Percentiles rank a stretch among this genome's conserved stretches.
phyloP scores from a whole-genome alignment of 2,888 invertebrate genomes.

The Prenolepis imparis region DNA sequence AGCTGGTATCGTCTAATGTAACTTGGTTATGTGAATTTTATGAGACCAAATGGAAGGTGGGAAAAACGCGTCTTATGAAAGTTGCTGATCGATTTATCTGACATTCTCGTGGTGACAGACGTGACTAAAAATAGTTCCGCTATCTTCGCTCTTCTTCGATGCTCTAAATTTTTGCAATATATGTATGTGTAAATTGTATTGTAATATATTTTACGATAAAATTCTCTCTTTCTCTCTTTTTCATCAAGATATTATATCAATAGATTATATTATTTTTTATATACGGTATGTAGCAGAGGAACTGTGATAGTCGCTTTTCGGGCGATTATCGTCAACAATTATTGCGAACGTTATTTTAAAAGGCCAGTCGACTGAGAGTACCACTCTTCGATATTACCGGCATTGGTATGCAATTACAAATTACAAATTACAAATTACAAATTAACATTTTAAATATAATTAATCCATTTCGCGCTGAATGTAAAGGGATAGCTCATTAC shows the following conservation, averaged over 20 bases:
- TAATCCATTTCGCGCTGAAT: slow-evolving; percentile 13
- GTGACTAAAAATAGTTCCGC: slow-evolving; percentile 40
- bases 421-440: slow-evolving; percentile 31
- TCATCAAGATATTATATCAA: neutral
- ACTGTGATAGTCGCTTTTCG: neutral
- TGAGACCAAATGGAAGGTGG: slow-evolving; percentile 54
- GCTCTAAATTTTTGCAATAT: neutral
- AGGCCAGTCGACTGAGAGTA: neutral
- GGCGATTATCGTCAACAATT: neutral
- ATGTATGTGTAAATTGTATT: neutral
- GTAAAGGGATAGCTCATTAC: slow-evolving; percentile 13
- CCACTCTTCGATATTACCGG: slow-evolving; percentile 2
- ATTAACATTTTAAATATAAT: slow-evolving; percentile 24
- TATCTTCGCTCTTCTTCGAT: slow-evolving; percentile 36
- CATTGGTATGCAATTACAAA: slow-evolving; percentile 29
- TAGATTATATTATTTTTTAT: slow-evolving; percentile 1
- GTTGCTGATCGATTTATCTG: slow-evolving; percentile 51
- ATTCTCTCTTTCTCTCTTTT: neutral
- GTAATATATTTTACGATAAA: neutral
- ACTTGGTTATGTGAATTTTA: slow-evolving; percentile 56
- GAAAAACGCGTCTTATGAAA: slow-evolving; percentile 50
- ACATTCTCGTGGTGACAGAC: slow-evolving; percentile 41
- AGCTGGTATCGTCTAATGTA: slow-evolving; percentile 59
- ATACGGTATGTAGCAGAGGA: neutral
- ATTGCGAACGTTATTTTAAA: slow-evolving; percentile 20